These are phyloP conservation scores for Myotis lucifugus DNA, from an alignment of 2,113 vertebrate genomes.

Conservation along the genomic window DNA sequence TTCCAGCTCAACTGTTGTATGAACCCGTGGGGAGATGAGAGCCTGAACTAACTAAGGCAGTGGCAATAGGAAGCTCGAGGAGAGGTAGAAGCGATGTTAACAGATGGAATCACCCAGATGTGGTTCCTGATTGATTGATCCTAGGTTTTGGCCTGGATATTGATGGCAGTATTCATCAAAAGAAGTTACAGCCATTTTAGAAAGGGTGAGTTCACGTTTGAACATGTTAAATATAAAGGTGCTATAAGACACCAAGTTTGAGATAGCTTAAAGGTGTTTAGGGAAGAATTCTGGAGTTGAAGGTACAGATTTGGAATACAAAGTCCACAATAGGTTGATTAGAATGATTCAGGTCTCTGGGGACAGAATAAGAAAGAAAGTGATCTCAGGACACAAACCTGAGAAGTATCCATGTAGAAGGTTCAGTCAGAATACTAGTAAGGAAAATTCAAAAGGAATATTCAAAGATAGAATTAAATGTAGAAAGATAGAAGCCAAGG, in stretches of 20 bases:
- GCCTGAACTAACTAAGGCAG: background rate
- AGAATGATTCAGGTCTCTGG: background rate
- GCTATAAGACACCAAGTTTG: background rate
- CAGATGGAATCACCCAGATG: background rate
- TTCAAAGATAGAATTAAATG: background rate
- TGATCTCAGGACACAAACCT: background rate
- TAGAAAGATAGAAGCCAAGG: background rate
- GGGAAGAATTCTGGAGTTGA: background rate
- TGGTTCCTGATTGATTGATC: background rate
- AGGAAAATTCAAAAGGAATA: background rate
- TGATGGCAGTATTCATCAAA: background rate
- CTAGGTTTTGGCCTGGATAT: background rate
- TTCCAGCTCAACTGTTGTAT: background rate
- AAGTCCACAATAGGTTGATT: background rate
- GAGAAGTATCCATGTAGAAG: background rate
- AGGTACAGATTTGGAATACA: background rate
- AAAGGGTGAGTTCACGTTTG: background rate
- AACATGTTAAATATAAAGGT: background rate
- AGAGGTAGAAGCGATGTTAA: background rate
- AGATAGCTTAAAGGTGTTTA: background rate
- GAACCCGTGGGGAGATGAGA: background rate
- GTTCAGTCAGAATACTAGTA: background rate
- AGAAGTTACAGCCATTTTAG: background rate
- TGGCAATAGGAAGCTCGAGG: background rate
- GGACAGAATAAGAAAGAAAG: background rate